Evolutionary conservation across 2,797 vertebrate genomes (phyloP), one percentile per base, ranked within the genome.

Genomic region (Morelia viridis): DNA sequence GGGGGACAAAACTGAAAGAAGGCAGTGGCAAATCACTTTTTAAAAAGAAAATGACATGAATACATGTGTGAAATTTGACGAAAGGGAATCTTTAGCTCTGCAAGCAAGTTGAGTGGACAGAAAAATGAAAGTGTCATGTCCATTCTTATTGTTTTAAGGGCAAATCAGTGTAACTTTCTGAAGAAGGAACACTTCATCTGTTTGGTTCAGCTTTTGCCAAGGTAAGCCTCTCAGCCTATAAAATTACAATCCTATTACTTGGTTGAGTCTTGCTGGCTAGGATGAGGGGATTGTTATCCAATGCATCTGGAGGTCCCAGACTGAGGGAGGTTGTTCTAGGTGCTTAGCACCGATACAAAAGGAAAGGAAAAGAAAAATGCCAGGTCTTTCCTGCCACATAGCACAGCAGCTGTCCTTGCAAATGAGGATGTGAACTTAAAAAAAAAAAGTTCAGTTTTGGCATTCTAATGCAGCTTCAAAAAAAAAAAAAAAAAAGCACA

Each of bases 391-490:
- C 8, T 6, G 2, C 31, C 24, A 13, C 41, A 68, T 17, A 60
- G 5, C 41, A 46, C 12, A 64, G 41, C 24, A 64, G 41, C 24
- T 90, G 24, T 85, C 35, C 19, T 3, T 60, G 53, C n/a, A 61
- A 56, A 87, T 6, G 50, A 46, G 60, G 71, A 31, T 76, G 26
- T 61, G 57, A 56, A n/a, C n/a, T 62, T 60, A 68, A 35, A 13
- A 65, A 71, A 13, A 17, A 28, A 46, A 11, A n/a, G 19, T 24
- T 88, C 57, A 15, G 12, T 91, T 93, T 89, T 60, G 88, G 22
- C 17, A 92, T 91, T 60, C 80, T 93, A 90, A 4, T 0, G 68
- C 85, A 93, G 61, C 65, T 28, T 71, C 53, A 28, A 85, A 68
- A 46, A 13, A 53, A 24, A 53, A 24, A 53, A 9, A 53, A 31